These are phyloP conservation scores for Aelia acuminata DNA, from an alignment of 2,888 invertebrate genomes.

Conservation along the genomic window DNA sequence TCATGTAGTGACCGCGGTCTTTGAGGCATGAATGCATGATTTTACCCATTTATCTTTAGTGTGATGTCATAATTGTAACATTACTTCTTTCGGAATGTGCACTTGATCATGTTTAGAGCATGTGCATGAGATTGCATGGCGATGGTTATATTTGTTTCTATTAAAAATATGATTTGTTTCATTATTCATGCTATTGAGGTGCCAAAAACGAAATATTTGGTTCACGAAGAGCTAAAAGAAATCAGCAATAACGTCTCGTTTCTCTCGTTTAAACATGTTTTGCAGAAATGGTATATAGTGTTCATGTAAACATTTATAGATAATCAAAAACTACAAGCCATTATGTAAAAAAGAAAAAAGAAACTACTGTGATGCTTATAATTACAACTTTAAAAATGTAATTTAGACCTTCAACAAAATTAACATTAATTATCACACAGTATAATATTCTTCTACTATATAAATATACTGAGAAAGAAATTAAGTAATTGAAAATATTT, in stretches of 20 bases:
- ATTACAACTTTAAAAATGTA: too few species aligned
- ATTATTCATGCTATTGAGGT: neutral
- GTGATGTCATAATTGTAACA: neutral
- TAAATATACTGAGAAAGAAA: too few species aligned
- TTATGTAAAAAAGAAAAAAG: neutral
- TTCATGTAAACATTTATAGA: neutral
- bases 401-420: too few species aligned
- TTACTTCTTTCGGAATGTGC: neutral
- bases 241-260: neutral
- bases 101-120: neutral
- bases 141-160: neutral
- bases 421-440: too few species aligned
- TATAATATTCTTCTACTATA: too few species aligned
- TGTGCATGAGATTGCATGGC: slow-evolving; percentile 8
- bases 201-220: neutral
- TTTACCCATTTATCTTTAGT: neutral
- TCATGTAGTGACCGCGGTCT: neutral
- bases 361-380: too few species aligned
- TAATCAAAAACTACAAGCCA: neutral
- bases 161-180: neutral
- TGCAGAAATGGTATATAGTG: neutral
- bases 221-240: neutral
- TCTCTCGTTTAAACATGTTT: neutral
- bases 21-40: slow-evolving; percentile 44
- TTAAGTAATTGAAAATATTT: neutral